These are phyloP conservation scores for Phaetusa simplex DNA, from an alignment of 2,113 vertebrate genomes.

Conservation along the genomic window DNA sequence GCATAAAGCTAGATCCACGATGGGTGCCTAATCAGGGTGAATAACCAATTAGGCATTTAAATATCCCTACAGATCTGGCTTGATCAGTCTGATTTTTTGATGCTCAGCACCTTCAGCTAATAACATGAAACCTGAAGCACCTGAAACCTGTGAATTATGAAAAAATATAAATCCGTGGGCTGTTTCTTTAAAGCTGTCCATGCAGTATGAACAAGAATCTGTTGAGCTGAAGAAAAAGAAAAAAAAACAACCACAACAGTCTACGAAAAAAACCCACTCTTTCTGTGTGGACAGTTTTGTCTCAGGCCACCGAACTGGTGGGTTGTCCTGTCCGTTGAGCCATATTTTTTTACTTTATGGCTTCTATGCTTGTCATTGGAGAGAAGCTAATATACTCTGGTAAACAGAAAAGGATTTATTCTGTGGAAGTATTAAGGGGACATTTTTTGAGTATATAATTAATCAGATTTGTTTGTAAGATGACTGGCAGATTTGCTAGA, in stretches of 20 bases:
- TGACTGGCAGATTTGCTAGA: background rate
- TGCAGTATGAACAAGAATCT: background rate
- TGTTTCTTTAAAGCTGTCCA: background rate
- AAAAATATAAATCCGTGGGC: background rate
- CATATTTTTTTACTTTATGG: background rate
- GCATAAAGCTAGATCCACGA: background rate
- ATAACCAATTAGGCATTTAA: background rate
- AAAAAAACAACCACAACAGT: background rate
- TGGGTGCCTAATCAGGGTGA: background rate
- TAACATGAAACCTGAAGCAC: background rate
- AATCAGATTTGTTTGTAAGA: background rate
- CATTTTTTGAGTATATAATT: background rate
- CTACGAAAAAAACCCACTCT: background rate
- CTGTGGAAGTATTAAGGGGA: background rate
- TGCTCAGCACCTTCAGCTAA: background rate
- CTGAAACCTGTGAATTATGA: background rate
- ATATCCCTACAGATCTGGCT: background rate
- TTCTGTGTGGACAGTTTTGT: background rate
- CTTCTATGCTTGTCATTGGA: background rate
- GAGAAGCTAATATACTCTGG: background rate
- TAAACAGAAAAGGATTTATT: background rate
- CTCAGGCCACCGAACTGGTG: background rate
- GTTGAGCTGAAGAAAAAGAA: background rate
- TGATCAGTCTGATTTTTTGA: background rate
- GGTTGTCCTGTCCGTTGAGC: background rate